Base-by-base conservation (phyloP, 37 sponge, comb jelly and placozoan genomes). In the Halichondria panicea region DNA sequence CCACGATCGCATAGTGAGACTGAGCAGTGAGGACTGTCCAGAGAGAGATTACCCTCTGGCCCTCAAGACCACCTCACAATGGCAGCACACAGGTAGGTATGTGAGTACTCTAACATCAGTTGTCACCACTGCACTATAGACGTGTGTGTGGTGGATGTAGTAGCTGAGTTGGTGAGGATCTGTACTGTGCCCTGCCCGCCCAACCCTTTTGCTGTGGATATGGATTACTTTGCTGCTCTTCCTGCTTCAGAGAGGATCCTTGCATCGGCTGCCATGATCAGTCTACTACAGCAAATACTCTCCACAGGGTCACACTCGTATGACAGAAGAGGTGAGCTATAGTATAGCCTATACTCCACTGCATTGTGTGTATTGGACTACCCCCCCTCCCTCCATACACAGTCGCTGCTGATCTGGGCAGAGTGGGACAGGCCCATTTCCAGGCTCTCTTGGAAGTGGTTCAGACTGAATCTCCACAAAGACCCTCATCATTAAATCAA, bases 171-270 rank as follows among this genome's bases (percentile, higher is more conserved):
- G 42, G 92, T 97, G 12, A 24, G 66, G 31, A 43, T 93, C 57
- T 91, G 91, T 50, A 83, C 84, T 19, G 55, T 76, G 4, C 97
- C 97, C 0, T 82, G 73, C 18, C 97, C 97, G 0, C 76, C 87
- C 19, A 93, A 97, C 76, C 97, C 97, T 8, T 94, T 97, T 83
- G 94, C 81, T 5, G 86, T 97, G 21, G 97, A 97, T 45, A 43
- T 94, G 28, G 89, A 87, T 50, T 97, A 85, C 75, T 90, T 88
- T 81, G 89, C 90, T 11, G 57, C 77, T 38, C 81, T 93, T 0
- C 82, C 83, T 22, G 38, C 69, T 2, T 44, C 56, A 2, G 92
- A 95, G 81, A 76, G 86, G 55, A 53, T 68, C 31, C 77, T 95
- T 61, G 83, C 92, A n/a, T 78, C 95, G 27, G 92, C 82, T 36